Evolutionary conservation across 2,113 vertebrate species (phyloP).

Genomic region (Eubucco bourcierii): DNA sequence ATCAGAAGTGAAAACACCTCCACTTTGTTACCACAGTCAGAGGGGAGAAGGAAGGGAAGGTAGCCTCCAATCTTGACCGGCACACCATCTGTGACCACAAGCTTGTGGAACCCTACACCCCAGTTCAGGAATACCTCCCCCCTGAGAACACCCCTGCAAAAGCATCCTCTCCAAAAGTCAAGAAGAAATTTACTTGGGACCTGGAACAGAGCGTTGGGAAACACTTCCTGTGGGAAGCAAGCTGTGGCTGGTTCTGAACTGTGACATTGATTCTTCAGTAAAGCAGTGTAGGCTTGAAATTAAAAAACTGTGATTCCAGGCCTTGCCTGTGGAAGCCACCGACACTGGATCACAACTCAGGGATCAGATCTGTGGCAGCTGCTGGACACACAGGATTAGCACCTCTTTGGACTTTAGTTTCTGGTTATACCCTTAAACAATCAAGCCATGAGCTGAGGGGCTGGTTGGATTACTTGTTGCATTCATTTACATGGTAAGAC

Average conservation of each 20-base stretch:
- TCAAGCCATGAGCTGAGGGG: constrained; percentile 50
- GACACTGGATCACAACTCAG: background rate
- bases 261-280: background rate
- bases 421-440: constrained; percentile 59
- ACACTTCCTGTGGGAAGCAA: background rate
- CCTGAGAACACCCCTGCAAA: background rate
- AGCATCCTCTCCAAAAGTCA: background rate
- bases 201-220: background rate
- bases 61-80: background rate
- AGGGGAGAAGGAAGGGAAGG: background rate
- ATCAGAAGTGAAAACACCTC: background rate
- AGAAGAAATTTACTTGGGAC: background rate
- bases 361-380: constrained; percentile 45
- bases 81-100: background rate
- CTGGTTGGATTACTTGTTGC: constrained; percentile 66
- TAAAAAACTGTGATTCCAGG: background rate
- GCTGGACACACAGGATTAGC: constrained; percentile 67
- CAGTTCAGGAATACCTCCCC: background rate
- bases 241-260: background rate
- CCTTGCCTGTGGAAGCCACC: background rate
- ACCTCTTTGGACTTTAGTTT: constrained; percentile 64
- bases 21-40: background rate
- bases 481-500: constrained; percentile 70
- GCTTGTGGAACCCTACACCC: background rate
- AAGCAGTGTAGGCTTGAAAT: constrained; percentile 32